A percentile compares a stretch with the other conserved stretches of the same genome.
These are phyloP conservation scores for Cetoscarus ocellatus DNA, from an alignment of 2,797 vertebrate species.

Conservation along the genomic window DNA sequence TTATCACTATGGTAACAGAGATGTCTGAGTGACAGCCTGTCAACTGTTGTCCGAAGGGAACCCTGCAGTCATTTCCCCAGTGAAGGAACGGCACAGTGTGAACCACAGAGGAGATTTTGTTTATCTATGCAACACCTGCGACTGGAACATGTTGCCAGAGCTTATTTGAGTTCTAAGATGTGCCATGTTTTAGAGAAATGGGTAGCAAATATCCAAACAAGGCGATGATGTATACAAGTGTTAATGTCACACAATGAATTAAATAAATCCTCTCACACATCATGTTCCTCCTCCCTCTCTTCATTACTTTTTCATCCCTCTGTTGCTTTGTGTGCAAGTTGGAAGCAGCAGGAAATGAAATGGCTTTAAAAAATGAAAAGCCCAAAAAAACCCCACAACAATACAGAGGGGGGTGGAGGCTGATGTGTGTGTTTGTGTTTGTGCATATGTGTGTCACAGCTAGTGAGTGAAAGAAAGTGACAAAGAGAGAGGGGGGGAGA, in stretches of 20 bases:
- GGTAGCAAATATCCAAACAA: background rate
- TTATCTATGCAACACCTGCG: conserved; percentile 5
- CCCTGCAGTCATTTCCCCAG: conserved; percentile 41
- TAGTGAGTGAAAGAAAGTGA: conserved; percentile 13
- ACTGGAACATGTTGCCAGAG: background rate
- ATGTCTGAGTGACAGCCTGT: conserved; percentile 59
- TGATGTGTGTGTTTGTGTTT: background rate
- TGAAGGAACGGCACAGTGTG: conserved; percentile 25
- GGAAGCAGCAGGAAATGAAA: conserved; percentile 24
- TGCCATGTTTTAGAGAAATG: too few species aligned
- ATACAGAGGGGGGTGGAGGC: background rate
- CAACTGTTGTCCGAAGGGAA: conserved; percentile 41
- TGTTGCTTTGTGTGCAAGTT: conserved; percentile 17
- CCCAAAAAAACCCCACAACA: conserved; percentile 24
- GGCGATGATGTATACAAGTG: background rate
- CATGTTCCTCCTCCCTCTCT: background rate
- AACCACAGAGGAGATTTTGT: conserved; percentile 11
- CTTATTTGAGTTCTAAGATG: too few species aligned
- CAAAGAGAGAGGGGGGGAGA: conserved; percentile 3
- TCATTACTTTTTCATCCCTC: conserved; percentile 20
- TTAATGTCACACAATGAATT: background rate
- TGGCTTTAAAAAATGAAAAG: conserved; percentile 23
- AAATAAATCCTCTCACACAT: conserved; percentile 1
- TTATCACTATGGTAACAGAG: conserved; percentile 50
- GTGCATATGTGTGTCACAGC: background rate